These are phyloP conservation scores for Fundulus diaphanus DNA, from an alignment of 2,797 vertebrate species.

Conservation along the genomic window DNA sequence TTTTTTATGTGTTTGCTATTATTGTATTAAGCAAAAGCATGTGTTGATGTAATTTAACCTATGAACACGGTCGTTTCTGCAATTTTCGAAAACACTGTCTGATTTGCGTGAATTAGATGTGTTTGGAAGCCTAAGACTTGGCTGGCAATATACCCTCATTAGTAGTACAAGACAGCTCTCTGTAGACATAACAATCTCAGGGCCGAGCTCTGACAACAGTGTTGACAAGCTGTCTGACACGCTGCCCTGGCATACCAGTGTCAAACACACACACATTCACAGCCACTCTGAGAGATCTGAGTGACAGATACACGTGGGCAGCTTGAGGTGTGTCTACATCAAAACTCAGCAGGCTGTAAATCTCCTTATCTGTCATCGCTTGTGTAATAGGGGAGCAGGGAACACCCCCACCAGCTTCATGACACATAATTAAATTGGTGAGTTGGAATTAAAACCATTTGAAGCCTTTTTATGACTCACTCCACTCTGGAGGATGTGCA, in stretches of 20 bases:
- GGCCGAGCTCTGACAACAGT: slow-evolving; percentile 54
- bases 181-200: slow-evolving; percentile 31
- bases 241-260: slow-evolving; percentile 26
- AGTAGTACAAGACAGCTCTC: slow-evolving; percentile 19
- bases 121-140: neutral
- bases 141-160: slow-evolving; percentile 15
- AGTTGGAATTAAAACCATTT: neutral
- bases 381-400: slow-evolving; percentile 2
- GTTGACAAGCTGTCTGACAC: slow-evolving; percentile 52
- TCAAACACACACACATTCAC: slow-evolving; percentile 17
- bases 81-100: neutral
- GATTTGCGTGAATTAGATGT: neutral
- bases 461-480: slow-evolving; percentile 11
- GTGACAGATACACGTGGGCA: slow-evolving; percentile 26
- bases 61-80: neutral
- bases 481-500: neutral
- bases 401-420: neutral
- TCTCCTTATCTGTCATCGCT: slow-evolving; percentile 50
- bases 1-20: no score
- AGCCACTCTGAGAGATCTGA: slow-evolving; percentile 15
- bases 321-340: slow-evolving; percentile 46
- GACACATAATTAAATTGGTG: slow-evolving; percentile 10
- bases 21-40: neutral
- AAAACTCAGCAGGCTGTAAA: slow-evolving; percentile 40
- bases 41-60: neutral